A percentile compares a stretch with the other conserved stretches of the same genome.
Conservation (phyloP, 2,113 vertebrate genomes). For the Fregetta grallaria region DNA sequence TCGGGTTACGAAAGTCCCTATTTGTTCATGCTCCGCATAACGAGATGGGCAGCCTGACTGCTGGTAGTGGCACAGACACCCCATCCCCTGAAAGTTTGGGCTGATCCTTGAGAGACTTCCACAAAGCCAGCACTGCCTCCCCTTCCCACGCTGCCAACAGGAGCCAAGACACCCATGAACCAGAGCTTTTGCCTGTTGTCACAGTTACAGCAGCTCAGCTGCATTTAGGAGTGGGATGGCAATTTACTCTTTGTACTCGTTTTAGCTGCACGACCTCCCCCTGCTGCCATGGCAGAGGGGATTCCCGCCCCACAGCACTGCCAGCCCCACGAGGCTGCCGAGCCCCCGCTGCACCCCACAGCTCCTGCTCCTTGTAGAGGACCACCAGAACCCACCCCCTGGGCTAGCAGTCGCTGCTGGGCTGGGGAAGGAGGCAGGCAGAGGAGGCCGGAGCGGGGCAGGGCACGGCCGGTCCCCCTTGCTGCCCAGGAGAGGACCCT, state of each 20-base stretch:
- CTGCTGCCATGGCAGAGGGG: not conserved
- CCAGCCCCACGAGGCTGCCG: not conserved
- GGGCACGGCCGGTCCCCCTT: accelerated
- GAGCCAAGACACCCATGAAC: not conserved
- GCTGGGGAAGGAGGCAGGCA: not conserved
- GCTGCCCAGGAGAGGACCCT: not conserved
- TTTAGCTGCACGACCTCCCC: not conserved
- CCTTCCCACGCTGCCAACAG: not conserved
- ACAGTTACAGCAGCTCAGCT: slow-evolving; percentile 43
- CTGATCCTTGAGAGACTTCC: not conserved
- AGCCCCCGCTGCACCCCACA: not conserved
- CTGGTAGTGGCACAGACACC: not conserved
- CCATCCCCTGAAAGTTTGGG: not conserved
- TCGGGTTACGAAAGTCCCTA: not conserved
- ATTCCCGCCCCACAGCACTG: not conserved
- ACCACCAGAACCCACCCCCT: not conserved
- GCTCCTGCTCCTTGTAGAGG: not conserved
- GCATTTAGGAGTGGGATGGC: slow-evolving; percentile 9
- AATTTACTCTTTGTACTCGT: not conserved
- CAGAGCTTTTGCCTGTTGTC: slow-evolving; percentile 14
- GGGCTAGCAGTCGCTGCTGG: accelerated
- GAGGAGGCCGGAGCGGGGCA: not conserved
- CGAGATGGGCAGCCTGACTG: not conserved
- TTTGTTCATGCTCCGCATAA: not conserved
- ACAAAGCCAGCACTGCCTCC: not conserved